These are phyloP conservation scores for Charina bottae DNA, from an alignment of 2,113 vertebrate species.

Conservation along the genomic window DNA sequence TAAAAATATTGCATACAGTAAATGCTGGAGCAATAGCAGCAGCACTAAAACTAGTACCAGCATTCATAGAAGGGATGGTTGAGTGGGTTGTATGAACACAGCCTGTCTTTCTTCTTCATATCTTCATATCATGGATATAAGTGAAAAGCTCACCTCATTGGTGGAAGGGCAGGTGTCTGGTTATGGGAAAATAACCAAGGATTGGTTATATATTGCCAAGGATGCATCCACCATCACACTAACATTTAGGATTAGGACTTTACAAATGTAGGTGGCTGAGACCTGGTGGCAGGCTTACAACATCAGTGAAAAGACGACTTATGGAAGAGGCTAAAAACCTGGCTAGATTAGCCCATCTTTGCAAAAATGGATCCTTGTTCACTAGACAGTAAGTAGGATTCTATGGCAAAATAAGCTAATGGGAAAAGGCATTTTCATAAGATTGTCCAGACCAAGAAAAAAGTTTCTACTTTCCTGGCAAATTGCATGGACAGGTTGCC, in stretches of 20 bases:
- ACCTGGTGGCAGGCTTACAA: background rate
- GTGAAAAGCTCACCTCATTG: background rate
- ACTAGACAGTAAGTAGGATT: background rate
- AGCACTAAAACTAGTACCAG: background rate
- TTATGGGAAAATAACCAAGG: too few species aligned
- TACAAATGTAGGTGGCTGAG: background rate
- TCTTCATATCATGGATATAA: background rate
- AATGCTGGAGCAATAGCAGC: background rate
- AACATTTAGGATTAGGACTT: background rate
- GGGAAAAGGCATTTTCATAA: background rate
- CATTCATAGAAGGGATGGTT: background rate
- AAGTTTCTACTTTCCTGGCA: background rate
- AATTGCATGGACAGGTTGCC: background rate
- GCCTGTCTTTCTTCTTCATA: background rate
- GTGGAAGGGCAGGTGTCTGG: background rate
- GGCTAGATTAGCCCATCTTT: background rate
- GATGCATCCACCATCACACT: background rate
- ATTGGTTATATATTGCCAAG: background rate
- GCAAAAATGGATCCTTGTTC: background rate
- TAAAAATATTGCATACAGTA: background rate
- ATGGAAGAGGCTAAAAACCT: background rate
- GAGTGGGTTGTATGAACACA: background rate
- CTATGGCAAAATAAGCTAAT: background rate
- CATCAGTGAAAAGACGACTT: background rate
- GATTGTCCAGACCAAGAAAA: background rate